A percentile compares a stretch with the other conserved stretches of the same genome.
Evolutionary conservation across 2,888 invertebrate species (phyloP).

Genomic region (Caenorhabditis panamensis): DNA sequence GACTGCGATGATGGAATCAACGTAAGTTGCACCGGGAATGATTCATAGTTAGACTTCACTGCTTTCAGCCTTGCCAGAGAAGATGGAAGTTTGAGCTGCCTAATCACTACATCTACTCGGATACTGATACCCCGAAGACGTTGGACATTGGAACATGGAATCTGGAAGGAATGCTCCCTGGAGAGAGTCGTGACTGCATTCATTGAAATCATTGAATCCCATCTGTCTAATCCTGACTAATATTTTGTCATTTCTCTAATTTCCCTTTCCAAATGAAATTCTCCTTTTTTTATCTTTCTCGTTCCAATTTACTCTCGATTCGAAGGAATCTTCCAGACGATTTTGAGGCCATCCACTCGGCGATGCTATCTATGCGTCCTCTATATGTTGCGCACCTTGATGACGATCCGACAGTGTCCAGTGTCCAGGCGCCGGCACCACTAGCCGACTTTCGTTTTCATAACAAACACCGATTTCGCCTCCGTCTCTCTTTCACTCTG

Average conservation of each 20-base stretch:
- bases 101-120: conserved; percentile 77
- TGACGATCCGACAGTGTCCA: conserved; percentile 35
- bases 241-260: background rate
- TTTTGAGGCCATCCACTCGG: conserved; percentile 46
- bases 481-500: conserved; percentile 9
- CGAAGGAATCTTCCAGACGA: conserved; percentile 28
- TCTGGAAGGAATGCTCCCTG: conserved; percentile 77
- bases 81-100: conserved; percentile 81
- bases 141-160: conserved; percentile 81
- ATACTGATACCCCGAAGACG: conserved; percentile 36
- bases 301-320: conserved; percentile 13
- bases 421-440: background rate
- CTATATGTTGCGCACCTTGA: conserved; percentile 37
- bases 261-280: background rate
- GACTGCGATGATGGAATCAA: conserved; percentile 80
- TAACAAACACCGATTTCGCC: conserved; percentile 39
- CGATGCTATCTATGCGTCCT: conserved; percentile 26
- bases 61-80: conserved; percentile 79
- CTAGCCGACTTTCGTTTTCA: conserved; percentile 55
- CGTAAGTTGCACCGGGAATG: conserved; percentile 52
- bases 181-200: conserved; percentile 79
- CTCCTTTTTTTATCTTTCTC: background rate
- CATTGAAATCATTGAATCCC: too few species aligned
- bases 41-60: too few species aligned
- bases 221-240: too few species aligned